phyloP scores from a whole-genome alignment of 2,888 invertebrate genomes.

The Cosmorhoe ocellata region DNA sequence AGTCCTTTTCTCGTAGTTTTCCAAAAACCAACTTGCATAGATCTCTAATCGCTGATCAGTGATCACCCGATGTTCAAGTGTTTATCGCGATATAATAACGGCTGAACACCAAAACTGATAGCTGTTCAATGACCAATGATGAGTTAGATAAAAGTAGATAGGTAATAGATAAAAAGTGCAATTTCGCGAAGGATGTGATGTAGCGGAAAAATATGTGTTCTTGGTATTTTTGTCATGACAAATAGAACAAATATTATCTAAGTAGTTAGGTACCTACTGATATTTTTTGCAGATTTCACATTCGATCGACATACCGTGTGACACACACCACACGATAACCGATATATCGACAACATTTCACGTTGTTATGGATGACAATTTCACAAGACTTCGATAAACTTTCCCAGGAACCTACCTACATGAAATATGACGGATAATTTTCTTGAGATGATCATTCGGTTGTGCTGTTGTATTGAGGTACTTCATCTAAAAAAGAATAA shows the following conservation, averaged over 20 bases:
- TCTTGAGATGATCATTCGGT: too few species aligned
- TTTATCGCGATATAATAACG: conserved; percentile 40
- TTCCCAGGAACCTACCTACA: too few species aligned
- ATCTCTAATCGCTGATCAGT: conserved; percentile 26
- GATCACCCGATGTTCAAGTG: conserved; percentile 38
- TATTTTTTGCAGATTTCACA: too few species aligned
- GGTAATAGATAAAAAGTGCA: conserved; percentile 21
- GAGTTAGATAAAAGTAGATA: too few species aligned
- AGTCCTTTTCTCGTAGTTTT: background rate
- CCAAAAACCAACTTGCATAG: background rate
- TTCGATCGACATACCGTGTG: too few species aligned
- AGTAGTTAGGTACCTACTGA: background rate
- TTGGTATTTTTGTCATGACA: conserved; percentile 21
- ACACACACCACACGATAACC: too few species aligned
- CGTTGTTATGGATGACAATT: too few species aligned
- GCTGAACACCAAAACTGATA: conserved; percentile 33
- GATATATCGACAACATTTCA: too few species aligned
- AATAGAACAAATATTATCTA: background rate
- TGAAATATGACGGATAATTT: too few species aligned
- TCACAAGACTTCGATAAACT: too few species aligned
- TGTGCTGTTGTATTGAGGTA: too few species aligned
- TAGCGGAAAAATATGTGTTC: conserved; percentile 21
- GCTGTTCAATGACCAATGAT: conserved; percentile 19
- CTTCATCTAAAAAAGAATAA: too few species aligned
- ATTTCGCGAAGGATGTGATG: conserved; percentile 19